Conservation (phyloP, 2,888 invertebrate species). For the Nineta flava region DNA sequence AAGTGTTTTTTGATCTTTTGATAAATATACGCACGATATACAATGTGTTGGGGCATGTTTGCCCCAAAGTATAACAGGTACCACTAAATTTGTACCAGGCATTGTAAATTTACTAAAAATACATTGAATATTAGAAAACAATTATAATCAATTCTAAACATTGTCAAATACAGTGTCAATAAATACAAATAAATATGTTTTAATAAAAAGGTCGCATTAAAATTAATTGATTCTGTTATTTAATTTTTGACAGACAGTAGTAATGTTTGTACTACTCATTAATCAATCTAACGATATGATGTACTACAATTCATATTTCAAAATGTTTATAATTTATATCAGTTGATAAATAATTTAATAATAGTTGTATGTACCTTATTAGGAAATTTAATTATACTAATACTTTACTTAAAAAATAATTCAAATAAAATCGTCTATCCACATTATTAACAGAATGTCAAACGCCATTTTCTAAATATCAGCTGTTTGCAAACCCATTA, state of each 20-base stretch:
- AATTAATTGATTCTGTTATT: too few relatives aligned
- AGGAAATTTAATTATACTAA: background rate
- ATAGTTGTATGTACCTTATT: too few relatives aligned
- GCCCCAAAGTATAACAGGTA: constrained; percentile 97
- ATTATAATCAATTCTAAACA: too few relatives aligned
- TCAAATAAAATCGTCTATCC: constrained; percentile 3
- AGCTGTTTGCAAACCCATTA: background rate
- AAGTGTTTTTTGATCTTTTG: constrained; percentile 79
- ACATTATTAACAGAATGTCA: constrained; percentile 1
- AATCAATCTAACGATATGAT: too few relatives aligned
- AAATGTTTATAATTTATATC: too few relatives aligned
- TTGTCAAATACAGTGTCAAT: too few relatives aligned
- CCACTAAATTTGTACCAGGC: constrained; percentile 80
- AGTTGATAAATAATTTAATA: too few relatives aligned
- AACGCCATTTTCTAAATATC: constrained; percentile 2
- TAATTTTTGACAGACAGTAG: too few relatives aligned
- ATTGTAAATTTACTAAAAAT: constrained; percentile 26
- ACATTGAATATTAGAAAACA: background rate
- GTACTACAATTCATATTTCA: too few relatives aligned
- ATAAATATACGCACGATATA: constrained; percentile 83
- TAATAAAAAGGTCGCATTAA: too few relatives aligned
- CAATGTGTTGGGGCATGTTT: constrained; percentile 92
- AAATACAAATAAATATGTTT: too few relatives aligned
- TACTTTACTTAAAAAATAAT: background rate
- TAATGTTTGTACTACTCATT: too few relatives aligned